phyloP scores from a whole-genome alignment of 2,113 vertebrate species.

The Amblyopsis rosae region DNA sequence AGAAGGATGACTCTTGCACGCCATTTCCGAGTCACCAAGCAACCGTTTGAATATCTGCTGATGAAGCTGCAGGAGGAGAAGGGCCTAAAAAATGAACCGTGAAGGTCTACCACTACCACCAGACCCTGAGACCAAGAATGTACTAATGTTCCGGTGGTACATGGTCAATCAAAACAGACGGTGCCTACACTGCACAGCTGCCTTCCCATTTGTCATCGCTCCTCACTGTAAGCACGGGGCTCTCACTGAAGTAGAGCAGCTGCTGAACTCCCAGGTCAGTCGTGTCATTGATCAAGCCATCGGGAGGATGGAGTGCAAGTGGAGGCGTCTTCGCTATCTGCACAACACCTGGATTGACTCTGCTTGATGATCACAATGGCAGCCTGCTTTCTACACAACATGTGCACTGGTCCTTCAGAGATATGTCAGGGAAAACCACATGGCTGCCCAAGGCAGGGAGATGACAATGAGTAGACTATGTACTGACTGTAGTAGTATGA shows the following conservation, averaged over 20 bases:
- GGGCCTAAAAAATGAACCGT: no score
- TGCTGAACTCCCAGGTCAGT: constrained; percentile 1
- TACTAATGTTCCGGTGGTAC: constrained; percentile 29
- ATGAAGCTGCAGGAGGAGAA: no score
- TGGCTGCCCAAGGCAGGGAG: neutral
- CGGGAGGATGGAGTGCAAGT: neutral
- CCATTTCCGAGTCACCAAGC: no score
- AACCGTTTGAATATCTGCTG: no score
- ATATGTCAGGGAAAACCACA: neutral
- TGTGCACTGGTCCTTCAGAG: neutral
- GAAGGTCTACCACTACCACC: no score
- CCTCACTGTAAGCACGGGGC: constrained; percentile 5
- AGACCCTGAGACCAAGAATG: constrained; percentile 16
- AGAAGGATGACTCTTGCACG: no score
- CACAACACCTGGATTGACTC: neutral
- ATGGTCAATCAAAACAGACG: constrained; percentile 24
- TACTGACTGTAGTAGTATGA: neutral
- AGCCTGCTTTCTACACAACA: neutral
- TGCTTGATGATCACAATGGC: neutral
- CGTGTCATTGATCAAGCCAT: neutral
- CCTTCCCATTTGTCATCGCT: constrained; percentile 24
- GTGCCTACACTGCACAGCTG: constrained; percentile 6
- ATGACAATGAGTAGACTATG: neutral
- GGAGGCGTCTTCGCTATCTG: neutral
- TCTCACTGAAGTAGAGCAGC: constrained; percentile 1